Conservation (phyloP, 1,140 invertebrate species). For the Drosophila carrolli region DNA sequence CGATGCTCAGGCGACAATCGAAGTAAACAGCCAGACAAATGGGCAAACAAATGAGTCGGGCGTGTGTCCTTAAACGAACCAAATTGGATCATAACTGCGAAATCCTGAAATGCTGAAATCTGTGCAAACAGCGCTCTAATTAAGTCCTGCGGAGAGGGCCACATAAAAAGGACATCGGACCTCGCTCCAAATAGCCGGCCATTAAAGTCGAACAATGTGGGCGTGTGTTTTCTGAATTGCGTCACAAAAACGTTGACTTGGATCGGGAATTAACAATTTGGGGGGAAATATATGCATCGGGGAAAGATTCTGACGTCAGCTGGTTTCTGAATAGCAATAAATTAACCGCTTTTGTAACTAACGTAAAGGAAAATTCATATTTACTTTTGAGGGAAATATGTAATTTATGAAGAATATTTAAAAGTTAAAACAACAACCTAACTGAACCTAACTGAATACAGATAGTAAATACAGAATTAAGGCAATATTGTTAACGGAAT, state of each 20-base stretch:
- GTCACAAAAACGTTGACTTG: constrained; percentile 18
- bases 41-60: constrained; percentile 71
- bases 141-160: constrained; percentile 70
- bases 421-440: too few relatives aligned
- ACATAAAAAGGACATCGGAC: constrained; percentile 49
- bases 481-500: too few relatives aligned
- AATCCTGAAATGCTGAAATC: constrained; percentile 63
- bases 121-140: constrained; percentile 78
- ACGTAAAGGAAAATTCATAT: too few relatives aligned
- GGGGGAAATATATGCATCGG: background rate
- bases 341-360: too few relatives aligned
- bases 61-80: constrained; percentile 69
- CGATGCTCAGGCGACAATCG: constrained; percentile 70
- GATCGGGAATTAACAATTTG: constrained; percentile 2
- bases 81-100: constrained; percentile 81
- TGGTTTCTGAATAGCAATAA: background rate
- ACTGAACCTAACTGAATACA: too few relatives aligned
- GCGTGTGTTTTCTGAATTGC: constrained; percentile 50
- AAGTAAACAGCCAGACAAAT: constrained; percentile 73
- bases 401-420: too few relatives aligned
- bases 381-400: too few relatives aligned
- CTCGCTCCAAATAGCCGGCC: constrained; percentile 32
- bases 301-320: constrained; percentile 23
- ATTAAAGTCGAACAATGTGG: constrained; percentile 49
- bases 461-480: too few relatives aligned